Evolutionary conservation across 2,888 invertebrate species (phyloP), one percentile per base, ranked within the genome.

Genomic region (Oscheius myriophilus): DNA sequence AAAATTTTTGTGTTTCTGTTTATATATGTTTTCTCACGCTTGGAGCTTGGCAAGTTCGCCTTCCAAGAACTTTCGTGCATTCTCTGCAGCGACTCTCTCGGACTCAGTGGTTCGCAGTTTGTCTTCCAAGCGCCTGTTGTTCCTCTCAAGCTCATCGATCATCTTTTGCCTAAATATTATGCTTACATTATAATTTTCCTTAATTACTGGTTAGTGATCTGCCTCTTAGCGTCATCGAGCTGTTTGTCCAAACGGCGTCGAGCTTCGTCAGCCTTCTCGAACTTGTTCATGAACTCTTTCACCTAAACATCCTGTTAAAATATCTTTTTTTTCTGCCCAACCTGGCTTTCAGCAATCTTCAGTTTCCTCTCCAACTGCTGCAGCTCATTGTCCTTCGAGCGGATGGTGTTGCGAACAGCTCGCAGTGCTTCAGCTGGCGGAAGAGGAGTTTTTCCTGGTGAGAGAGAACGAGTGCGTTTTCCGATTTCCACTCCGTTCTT

Each of bases 331-430:
- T 16, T 45, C 3, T 7, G 3, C 3, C 3, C 7, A 16, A 59
- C 74, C 71, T 83, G 83, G 51, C 70, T 80, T 57, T 85, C 85
- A 53, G 82, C 79, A 57, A 81, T 79, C 64, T 82, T 80, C 45
- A 85, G 72, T 65, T 82, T 82, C 54, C 82, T 74, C 69, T 83
- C 83, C 64, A 85, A 73, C 59, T 84, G 84, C 54, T 84, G 80
- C 57, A 82, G 80, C 58, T 85, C 85, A 58, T 81, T 84, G 76
- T 84, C 80, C 70, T 83, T 84, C 68, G 81, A 82, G 51, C 84
- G 76, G 45, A 85, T 67, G 11, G 78, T 76, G 58, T 77, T 84
- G n/a, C 85, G 78, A 41, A 85, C 76, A 18, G 74, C 79, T 2
- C 85, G 79, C 23, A 85, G 76, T 42, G 82, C 85, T 51, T 85